A percentile compares a stretch with the other conserved stretches of the same genome.
Conservation (phyloP, 37 sponge, comb jelly and placozoan genomes). For the Agelas oroides region DNA sequence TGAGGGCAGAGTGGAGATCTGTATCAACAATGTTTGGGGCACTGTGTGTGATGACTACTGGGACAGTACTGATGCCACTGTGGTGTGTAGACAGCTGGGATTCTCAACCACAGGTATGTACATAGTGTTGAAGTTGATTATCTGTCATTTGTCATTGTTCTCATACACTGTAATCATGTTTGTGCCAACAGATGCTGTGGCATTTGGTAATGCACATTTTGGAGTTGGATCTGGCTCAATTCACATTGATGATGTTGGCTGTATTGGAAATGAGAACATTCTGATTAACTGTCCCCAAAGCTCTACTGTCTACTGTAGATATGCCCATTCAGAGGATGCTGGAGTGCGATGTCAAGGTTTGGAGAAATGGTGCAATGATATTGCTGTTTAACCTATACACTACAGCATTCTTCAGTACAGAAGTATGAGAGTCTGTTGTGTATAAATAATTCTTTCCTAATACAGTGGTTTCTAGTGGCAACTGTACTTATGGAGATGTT, state of each 20-base stretch:
- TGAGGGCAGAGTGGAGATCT: too few relatives aligned
- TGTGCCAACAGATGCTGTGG: neutral
- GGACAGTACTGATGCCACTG: too few relatives aligned
- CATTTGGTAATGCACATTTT: neutral
- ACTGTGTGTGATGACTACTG: too few relatives aligned
- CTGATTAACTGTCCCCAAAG: neutral
- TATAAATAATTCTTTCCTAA: too few relatives aligned
- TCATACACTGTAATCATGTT: neutral
- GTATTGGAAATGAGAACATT: neutral
- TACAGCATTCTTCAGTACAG: neutral
- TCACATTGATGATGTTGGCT: conserved; percentile 1
- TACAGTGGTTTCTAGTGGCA: neutral
- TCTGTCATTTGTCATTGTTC: too few relatives aligned
- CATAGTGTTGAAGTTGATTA: too few relatives aligned
- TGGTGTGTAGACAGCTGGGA: too few relatives aligned
- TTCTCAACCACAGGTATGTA: neutral
- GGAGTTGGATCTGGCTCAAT: neutral
- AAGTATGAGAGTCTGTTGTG: too few relatives aligned
- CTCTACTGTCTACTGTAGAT: neutral
- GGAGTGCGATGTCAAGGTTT: neutral
- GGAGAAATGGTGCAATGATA: too few relatives aligned
- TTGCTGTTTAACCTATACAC: neutral
- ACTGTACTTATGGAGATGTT: conserved; percentile 14
- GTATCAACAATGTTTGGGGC: too few relatives aligned
- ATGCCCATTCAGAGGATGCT: neutral